Evolutionary conservation across 2,797 vertebrate species (phyloP), one percentile per base, ranked within the genome.

Genomic region (Novumbra hubbsi): DNA sequence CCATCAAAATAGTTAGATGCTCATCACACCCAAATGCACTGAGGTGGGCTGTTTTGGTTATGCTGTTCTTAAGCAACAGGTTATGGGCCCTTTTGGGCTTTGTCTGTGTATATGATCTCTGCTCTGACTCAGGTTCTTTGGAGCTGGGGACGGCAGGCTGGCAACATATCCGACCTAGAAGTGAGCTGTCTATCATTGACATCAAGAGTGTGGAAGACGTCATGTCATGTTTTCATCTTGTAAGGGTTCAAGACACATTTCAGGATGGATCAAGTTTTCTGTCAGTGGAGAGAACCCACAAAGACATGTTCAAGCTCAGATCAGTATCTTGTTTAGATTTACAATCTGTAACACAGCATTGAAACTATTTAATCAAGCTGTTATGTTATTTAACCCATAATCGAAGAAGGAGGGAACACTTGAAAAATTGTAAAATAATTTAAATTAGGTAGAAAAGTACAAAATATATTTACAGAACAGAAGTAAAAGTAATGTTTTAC

Each of bases 101-200:
- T 88, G 85, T 88, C 87, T 78, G 85, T 86, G 85, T 85, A 77
- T 52, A 74, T 85, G 91, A 84, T 87, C 88, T 79, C 85, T 75
- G 86, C 83, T 88, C 88, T 85, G 84, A 87, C 77, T 80, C 71
- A 62, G 49, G 64, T 67, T 78, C 80, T 82, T 84, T 84, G 83
- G 88, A 88, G 88, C 85, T 79, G 72, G 88, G 80, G 84, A 87
- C 88, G 84, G 85, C 86, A 68, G 88, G 80, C 88, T 92, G 92
- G 90, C 90, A 86, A 87, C 75, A 74, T 88, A 89, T 90, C 92
- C 85, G 80, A 90, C 91, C 82, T 86, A 87, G 88, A 91, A 93
- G 89, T 92, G 89, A 93, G 91, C 91, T 84, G 92, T 92, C 87
- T 86, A 85, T 89, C 87, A 83, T 55, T 88, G 90, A 92, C 90